Base-by-base conservation (phyloP, 1,140 invertebrate genomes). In the Cyclina sinensis region DNA sequence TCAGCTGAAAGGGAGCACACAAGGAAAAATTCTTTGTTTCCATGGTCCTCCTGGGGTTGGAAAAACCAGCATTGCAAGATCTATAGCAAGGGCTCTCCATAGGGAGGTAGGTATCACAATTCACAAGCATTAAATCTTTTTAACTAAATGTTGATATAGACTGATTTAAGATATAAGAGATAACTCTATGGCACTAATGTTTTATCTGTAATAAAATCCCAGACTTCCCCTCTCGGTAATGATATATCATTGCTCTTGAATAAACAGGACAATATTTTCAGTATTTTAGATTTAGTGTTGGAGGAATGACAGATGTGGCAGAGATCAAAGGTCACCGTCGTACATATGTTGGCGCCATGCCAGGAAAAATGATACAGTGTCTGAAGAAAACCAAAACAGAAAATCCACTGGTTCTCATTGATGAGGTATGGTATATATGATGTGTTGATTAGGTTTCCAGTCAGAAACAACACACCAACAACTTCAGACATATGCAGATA, bases 261-360 rank as follows among this genome's bases (percentile, higher is more conserved):
- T 48, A 48, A 48, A 11, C 9, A 48, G 46, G 18, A 18, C 46
- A 11, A 48, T 18, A 11, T 91, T 89, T 93, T 62, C 89, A 97
- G 96, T 99, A 99, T 96, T 99, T 99, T 95, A 96, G 99, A 85
- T 99, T 99, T 95, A 99, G 98, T 93, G 99, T 99, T 70, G 99
- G 99, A 59, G 99, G 99, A 35, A 99, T 99, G 99, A 99, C 98
- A 3, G 99, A 99, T 96, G 99, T 99, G 18, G 99, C 99, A 16
- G 99, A 99, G 97, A 99, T 99, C 90, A 99, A 99, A 96, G 99
- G 99, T 14, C 99, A 99, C 90, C 95, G 96, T 89, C 91, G 99
- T 92, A 99, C 99, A 0, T 99, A 99, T 95, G 99, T 99, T 70
- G 99, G 99, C 43, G 99, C 99, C 0, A 99, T 99, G 99, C 99